Conservation (phyloP, 53 echinoderm and acorn worm genomes). For the Mesocentrotus franciscanus region DNA sequence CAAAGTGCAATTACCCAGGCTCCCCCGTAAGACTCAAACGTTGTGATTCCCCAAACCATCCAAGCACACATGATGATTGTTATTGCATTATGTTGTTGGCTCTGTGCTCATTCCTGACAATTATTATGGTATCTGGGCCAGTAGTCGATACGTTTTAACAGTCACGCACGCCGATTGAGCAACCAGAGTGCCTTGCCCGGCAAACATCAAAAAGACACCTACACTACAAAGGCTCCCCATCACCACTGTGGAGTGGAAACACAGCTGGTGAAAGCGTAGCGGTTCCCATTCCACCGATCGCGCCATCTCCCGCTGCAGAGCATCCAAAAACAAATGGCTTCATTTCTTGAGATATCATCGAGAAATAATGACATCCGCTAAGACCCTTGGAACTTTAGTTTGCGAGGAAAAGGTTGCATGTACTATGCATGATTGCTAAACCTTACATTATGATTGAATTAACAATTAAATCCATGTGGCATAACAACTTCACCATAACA, state of each 20-base stretch:
- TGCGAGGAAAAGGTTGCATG: conserved; percentile 36
- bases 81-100: conserved; percentile 65
- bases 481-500: conserved; percentile 18
- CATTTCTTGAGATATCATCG: conserved; percentile 61
- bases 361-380: conserved; percentile 57
- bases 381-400: conserved; percentile 44
- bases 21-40: neutral
- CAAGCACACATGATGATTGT: conserved; percentile 64
- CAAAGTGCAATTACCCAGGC: conserved; percentile 63
- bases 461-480: conserved; percentile 50
- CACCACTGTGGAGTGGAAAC: conserved; percentile 3
- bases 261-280: conserved; percentile 60
- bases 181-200: conserved; percentile 60
- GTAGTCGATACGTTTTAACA: conserved; percentile 57
- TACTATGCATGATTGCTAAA: conserved; percentile 38
- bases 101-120: conserved; percentile 62
- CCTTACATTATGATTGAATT: conserved; percentile 41
- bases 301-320: neutral
- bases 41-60: conserved; percentile 45
- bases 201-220: conserved; percentile 67
- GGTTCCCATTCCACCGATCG: conserved; percentile 24
- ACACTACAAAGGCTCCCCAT: conserved; percentile 61
- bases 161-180: conserved; percentile 64
- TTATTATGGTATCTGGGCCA: conserved; percentile 68
- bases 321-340: conserved; percentile 19